A percentile compares a stretch with the other conserved stretches of the same genome.
phyloP scores from a whole-genome alignment of 37 sponge, comb jelly and placozoan genomes.

The Sycon ciliatum region DNA sequence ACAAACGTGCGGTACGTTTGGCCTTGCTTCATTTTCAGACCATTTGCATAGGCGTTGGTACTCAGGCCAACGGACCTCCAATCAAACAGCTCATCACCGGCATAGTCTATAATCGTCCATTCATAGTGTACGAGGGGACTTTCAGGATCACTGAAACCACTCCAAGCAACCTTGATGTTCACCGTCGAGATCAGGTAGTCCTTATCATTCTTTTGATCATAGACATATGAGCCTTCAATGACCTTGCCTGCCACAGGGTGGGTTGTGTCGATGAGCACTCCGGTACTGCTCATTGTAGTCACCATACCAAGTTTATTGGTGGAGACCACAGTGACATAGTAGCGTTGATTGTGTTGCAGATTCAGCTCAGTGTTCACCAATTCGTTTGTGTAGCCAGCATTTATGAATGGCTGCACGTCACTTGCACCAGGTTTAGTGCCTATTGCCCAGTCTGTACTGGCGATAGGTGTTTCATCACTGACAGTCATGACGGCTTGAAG shows the following conservation, averaged over 20 bases:
- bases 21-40: neutral
- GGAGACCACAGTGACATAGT: neutral
- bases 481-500: no score
- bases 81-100: neutral
- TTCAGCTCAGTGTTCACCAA: neutral
- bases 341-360: neutral
- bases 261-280: neutral
- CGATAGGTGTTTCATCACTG: neutral
- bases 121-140: neutral
- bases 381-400: neutral
- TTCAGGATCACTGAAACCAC: neutral
- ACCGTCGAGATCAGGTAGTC: neutral
- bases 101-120: neutral
- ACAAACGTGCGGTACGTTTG: neutral
- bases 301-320: neutral
- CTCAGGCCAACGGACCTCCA: neutral
- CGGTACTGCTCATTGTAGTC: neutral
- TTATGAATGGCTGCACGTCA: neutral
- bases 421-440: neutral
- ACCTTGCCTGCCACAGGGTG: conserved; percentile 6
- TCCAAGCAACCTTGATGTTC: neutral
- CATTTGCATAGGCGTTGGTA: neutral
- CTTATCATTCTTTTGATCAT: neutral
- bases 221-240: neutral
- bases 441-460: neutral